These are phyloP conservation scores for Conus betulinus DNA, from an alignment of 1,140 invertebrate species.

Conservation along the genomic window DNA sequence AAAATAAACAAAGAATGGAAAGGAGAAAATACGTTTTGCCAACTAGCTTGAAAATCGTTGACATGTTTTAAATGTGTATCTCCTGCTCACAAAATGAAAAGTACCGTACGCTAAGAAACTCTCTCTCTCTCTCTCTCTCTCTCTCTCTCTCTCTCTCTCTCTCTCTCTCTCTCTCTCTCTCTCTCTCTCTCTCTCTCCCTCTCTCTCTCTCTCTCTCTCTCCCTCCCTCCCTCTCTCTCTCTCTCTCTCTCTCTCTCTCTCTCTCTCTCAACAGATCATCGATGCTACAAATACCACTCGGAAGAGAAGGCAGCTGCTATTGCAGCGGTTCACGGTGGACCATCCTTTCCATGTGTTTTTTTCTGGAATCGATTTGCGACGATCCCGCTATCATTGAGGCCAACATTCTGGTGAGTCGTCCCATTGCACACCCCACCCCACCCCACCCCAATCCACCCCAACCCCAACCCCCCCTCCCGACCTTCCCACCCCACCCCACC, in stretches of 20 bases:
- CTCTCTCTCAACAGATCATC: not conserved
- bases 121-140: constrained; percentile 7
- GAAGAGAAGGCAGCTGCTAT: not conserved
- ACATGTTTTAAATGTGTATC: not conserved
- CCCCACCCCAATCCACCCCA: too few relatives aligned
- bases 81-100: not conserved
- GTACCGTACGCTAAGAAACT: not conserved
- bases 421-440: too few relatives aligned
- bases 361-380: not conserved
- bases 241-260: not conserved
- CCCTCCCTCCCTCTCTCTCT: not conserved
- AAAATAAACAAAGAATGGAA: too few relatives aligned
- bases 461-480: not conserved
- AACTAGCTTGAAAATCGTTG: not conserved
- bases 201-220: not conserved
- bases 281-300: not conserved
- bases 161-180: not conserved
- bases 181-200: too few relatives aligned
- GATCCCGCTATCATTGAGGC: not conserved
- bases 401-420: not conserved
- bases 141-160: constrained; percentile 8
- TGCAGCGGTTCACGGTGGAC: not conserved
- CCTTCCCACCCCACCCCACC: too few relatives aligned
- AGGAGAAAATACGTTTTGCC: not conserved
- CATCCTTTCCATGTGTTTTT: not conserved